A percentile compares a stretch with the other conserved stretches of the same genome.
phyloP scores from a whole-genome alignment of 2,888 invertebrate genomes.

The Dyspetes luteomarginatus region DNA sequence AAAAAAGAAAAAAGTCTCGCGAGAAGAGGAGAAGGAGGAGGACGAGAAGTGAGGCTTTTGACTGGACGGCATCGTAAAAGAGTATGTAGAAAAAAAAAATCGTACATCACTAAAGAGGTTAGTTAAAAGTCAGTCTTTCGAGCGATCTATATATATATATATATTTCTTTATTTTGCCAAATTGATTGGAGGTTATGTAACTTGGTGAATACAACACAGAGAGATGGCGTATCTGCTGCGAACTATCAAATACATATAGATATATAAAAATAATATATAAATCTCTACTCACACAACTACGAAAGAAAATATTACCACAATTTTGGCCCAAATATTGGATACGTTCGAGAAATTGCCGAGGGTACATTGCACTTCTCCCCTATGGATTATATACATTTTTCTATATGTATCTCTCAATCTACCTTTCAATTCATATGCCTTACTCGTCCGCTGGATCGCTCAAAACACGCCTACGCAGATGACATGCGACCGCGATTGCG shows the following conservation, averaged over 20 bases:
- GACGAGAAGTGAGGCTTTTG: conserved; percentile 46
- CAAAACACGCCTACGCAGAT: no score
- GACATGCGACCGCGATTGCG: no score
- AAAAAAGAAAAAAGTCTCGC: conserved; percentile 50
- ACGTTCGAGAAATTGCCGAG: no score
- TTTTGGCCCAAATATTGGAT: no score
- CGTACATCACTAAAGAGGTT: neutral
- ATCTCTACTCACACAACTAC: no score
- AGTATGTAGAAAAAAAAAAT: neutral
- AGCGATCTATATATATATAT: neutral
- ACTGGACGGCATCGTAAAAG: conserved; percentile 47
- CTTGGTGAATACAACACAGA: neutral
- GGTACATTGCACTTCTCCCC: no score
- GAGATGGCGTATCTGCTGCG: neutral
- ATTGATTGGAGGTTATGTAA: conserved; percentile 46
- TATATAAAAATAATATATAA: neutral
- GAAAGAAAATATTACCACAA: no score
- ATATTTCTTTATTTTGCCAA: conserved; percentile 35
- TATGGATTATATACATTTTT: no score
- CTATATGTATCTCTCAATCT: no score
- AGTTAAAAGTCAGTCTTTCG: conserved; percentile 1
- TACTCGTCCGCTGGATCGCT: no score
- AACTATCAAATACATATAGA: neutral
- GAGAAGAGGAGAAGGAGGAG: neutral
- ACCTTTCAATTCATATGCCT: no score